These are phyloP conservation scores for Dufourea novaeangliae DNA, from an alignment of 1,140 invertebrate species.

Conservation along the genomic window DNA sequence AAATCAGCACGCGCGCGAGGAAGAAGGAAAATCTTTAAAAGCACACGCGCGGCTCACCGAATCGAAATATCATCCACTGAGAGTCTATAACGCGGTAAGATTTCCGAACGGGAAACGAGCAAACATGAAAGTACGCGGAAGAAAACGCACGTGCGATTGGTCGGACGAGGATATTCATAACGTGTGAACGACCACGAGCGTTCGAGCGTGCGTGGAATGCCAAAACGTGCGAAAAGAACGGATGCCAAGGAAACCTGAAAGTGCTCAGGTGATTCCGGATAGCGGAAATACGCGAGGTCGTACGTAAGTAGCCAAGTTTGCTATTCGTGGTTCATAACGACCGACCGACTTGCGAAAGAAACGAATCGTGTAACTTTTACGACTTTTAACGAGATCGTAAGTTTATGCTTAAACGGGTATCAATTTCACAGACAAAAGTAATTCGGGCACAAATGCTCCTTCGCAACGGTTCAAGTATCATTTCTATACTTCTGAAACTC, in stretches of 20 bases:
- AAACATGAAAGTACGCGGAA: constrained; percentile 66
- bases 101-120: constrained; percentile 59
- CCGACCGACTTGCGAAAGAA: constrained; percentile 41
- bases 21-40: constrained; percentile 21
- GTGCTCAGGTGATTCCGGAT: constrained; percentile 34
- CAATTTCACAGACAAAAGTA: constrained; percentile 40
- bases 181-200: constrained; percentile 68
- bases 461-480: not conserved
- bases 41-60: constrained; percentile 23
- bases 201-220: constrained; percentile 65
- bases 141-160: constrained; percentile 65
- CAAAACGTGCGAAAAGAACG: constrained; percentile 64
- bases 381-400: constrained; percentile 49
- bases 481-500: not conserved
- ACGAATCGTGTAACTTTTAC: constrained; percentile 52
- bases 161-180: constrained; percentile 70
- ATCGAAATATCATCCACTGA: constrained; percentile 40
- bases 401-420: constrained; percentile 47
- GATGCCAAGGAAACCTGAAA: constrained; percentile 52
- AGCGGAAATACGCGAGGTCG: constrained; percentile 27
- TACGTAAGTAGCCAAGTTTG: constrained; percentile 48
- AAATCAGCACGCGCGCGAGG: not conserved
- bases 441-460: constrained; percentile 1
- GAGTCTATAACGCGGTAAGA: constrained; percentile 45
- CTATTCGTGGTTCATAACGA: constrained; percentile 42